Conservation (phyloP, 1,140 invertebrate genomes). For the Drosophila jambulina region DNA sequence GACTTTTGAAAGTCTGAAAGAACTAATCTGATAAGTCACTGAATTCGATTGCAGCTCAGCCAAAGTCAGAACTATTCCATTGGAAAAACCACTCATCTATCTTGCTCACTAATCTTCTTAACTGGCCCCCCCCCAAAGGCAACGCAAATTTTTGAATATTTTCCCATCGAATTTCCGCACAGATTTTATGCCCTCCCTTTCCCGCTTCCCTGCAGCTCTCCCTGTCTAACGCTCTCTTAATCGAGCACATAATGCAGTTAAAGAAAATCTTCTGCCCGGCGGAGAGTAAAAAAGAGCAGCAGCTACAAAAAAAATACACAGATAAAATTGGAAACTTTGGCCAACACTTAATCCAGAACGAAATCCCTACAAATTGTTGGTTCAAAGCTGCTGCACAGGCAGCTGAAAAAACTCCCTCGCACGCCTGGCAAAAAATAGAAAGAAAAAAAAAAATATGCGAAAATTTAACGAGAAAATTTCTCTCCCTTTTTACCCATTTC, state of each 20-base stretch:
- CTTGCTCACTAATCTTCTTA: conserved; percentile 39
- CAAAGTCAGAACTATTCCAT: conserved; percentile 10
- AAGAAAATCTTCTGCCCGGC: conserved; percentile 16
- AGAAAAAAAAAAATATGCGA: conserved; percentile 11
- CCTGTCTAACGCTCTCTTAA: conserved; percentile 18
- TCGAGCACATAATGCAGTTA: conserved; percentile 50
- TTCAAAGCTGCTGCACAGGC: conserved; percentile 26
- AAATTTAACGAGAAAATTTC: conserved; percentile 44
- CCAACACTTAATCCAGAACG: conserved; percentile 51
- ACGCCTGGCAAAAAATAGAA: conserved; percentile 4
- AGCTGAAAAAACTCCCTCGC: conserved; percentile 22
- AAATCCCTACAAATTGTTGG: conserved; percentile 55
- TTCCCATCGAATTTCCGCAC: conserved; percentile 44
- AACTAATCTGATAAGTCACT: conserved; percentile 27
- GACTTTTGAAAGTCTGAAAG: conserved; percentile 14
- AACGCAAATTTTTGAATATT: conserved; percentile 49
- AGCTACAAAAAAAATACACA: conserved; percentile 3
- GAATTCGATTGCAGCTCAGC: conserved; percentile 27
- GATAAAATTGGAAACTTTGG: conserved; percentile 52
- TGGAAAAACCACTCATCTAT: conserved; percentile 30
- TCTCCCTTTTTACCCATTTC: not conserved
- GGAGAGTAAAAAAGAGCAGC: not conserved
- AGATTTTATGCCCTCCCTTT: conserved; percentile 21
- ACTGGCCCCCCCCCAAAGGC: conserved; percentile 22
- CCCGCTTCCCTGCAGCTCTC: not conserved